A percentile compares a stretch with the other conserved stretches of the same genome.
These are phyloP conservation scores for Tachypleus tridentatus DNA, from an alignment of 1,140 invertebrate genomes.

Conservation along the genomic window DNA sequence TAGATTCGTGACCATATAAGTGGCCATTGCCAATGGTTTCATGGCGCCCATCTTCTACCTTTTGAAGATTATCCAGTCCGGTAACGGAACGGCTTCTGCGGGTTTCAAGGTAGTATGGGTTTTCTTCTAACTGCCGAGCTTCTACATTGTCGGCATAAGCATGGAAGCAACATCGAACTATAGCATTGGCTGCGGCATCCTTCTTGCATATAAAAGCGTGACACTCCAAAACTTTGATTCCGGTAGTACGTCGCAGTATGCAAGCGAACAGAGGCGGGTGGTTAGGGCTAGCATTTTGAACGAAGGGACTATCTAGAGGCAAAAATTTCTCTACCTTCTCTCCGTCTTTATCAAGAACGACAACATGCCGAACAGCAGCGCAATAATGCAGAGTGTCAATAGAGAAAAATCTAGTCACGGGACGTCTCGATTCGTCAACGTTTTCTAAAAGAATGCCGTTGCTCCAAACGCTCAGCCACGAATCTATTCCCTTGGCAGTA, in stretches of 20 bases:
- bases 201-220: conserved; percentile 97
- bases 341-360: conserved; percentile 40
- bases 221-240: conserved; percentile 98
- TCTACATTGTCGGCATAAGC: conserved; percentile 88
- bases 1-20: conserved; percentile 8
- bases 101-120: conserved; percentile 22
- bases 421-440: conserved; percentile 86
- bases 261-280: conserved; percentile 96
- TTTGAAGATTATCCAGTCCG: conserved; percentile 24
- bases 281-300: conserved; percentile 49
- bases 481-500: conserved; percentile 80
- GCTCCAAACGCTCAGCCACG: conserved; percentile 93
- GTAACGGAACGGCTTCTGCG: conserved; percentile 20
- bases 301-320: conserved; percentile 90
- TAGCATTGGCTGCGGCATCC: conserved; percentile 84
- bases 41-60: conserved; percentile 27
- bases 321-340: conserved; percentile 65
- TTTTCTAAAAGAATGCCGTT: conserved; percentile 95
- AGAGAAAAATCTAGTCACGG: conserved; percentile 92
- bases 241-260: conserved; percentile 83
- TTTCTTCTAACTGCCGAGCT: conserved; percentile 47
- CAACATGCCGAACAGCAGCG: conserved; percentile 78
- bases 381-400: conserved; percentile 95
- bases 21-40: neutral
- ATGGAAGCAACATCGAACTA: conserved; percentile 88